Base-by-base conservation (phyloP, 2,888 invertebrate species). In the Lypha dubia region DNA sequence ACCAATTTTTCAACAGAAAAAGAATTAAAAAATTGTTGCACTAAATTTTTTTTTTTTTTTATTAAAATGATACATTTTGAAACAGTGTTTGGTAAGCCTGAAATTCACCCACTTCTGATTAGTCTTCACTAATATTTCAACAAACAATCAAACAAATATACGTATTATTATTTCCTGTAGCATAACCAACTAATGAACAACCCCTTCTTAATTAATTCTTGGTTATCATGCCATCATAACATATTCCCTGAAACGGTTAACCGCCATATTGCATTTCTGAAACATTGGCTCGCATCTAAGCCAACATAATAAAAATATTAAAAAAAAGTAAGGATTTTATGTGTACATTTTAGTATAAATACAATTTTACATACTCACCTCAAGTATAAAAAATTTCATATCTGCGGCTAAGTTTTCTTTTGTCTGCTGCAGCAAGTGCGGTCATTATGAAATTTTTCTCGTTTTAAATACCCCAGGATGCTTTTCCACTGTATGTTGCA, bases 401-500 rank as follows among this genome's bases (percentile, higher is more conserved):
- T 49, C 79, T 75, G 83, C 51, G 83, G 83, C 79, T 83, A 83
- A 83, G 79, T 63, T 79, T 83, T 75, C 63, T 60, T 83, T 79
- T 71, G 83, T 74, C 56, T 20, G 9, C 28, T 46, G 24, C 20
- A 28, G 28, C 28, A 28, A 38, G 17, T n/a, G n/a, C 38, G 24
- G 60, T 68, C 22, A 35, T 60, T 65, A 32, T 20, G n/a, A 63
- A 7, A 4, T 71, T 73, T 82, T 71, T 60, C 11, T 20, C 13
- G 51, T 7, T 53, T 56, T 67, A 46, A 70, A 60, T 74, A 44
- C 20, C 17, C 58, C 63, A 38, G 58, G 53, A 79, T 74, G 79
- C 74, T 79, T 58, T 79, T 58, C 46, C n/a, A n/a, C n/a, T n/a
- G n/a, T 73, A 15, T 35, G 38, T 62, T 17, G 32, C 6, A 44